phyloP scores from a whole-genome alignment of 2,888 invertebrate genomes.

The Amphimallon solstitiale region DNA sequence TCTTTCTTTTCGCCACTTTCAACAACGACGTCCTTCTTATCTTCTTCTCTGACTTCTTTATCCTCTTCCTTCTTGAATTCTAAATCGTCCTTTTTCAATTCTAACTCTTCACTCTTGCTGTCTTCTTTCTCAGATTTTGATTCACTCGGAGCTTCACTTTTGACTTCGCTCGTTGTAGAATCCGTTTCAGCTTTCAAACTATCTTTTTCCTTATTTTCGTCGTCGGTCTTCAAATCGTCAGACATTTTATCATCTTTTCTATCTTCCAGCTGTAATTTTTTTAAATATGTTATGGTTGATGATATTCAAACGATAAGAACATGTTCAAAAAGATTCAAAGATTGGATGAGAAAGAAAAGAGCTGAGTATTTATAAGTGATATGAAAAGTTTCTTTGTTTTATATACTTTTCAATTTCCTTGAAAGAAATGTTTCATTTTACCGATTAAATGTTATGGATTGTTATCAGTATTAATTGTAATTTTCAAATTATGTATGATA shows the following conservation, averaged over 20 bases:
- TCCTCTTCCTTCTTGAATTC: conserved; percentile 51
- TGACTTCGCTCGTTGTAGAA: conserved; percentile 49
- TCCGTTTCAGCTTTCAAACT: conserved; percentile 49
- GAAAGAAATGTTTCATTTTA: too few species aligned
- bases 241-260: conserved; percentile 38
- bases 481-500: too few species aligned
- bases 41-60: conserved; percentile 49
- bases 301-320: too few species aligned
- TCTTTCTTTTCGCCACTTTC: conserved; percentile 64
- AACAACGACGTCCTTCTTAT: conserved; percentile 63
- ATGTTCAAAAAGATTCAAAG: too few species aligned
- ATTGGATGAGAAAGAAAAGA: too few species aligned
- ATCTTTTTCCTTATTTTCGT: conserved; percentile 52
- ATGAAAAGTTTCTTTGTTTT: too few species aligned
- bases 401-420: too few species aligned
- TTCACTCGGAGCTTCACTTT: conserved; percentile 49
- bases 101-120: conserved; percentile 44
- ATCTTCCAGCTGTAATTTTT: conserved; percentile 32
- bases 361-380: too few species aligned
- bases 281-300: neutral
- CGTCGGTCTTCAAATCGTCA: conserved; percentile 40
- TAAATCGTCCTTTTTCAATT: conserved; percentile 59
- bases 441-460: too few species aligned
- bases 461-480: too few species aligned
- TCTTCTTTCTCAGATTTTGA: conserved; percentile 51